Evolutionary conservation across 2,113 vertebrate genomes (phyloP).

Genomic region (Rhinichthys klamathensis): DNA sequence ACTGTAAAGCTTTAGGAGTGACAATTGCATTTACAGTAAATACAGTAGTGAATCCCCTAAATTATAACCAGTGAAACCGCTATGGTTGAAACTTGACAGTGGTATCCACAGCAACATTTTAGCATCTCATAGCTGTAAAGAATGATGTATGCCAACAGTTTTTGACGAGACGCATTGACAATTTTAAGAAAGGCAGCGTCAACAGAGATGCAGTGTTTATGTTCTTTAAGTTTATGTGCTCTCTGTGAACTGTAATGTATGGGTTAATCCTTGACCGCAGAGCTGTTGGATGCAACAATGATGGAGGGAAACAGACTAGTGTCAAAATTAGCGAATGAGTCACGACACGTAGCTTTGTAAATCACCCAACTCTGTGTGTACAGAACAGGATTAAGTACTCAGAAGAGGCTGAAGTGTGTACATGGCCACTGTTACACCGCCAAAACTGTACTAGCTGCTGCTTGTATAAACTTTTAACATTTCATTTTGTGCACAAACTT

Average conservation of each 20-base stretch:
- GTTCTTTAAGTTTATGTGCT: constrained; percentile 10
- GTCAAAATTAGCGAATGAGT: constrained; percentile 32
- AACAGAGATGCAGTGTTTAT: constrained; percentile 25
- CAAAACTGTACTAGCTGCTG: neutral
- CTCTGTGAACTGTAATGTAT: constrained; percentile 18
- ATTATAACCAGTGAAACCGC: neutral
- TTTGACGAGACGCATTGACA: neutral
- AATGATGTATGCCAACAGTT: neutral
- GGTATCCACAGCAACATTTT: neutral
- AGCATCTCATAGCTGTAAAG: neutral
- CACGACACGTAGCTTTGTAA: neutral
- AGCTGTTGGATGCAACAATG: constrained; percentile 6
- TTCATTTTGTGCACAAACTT: neutral
- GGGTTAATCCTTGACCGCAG: neutral
- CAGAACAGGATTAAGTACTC: constrained; percentile 23
- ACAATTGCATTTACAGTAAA: neutral
- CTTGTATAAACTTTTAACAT: neutral
- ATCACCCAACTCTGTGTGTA: neutral
- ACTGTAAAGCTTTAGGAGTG: neutral
- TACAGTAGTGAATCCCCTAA: neutral
- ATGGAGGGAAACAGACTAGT: constrained; percentile 13
- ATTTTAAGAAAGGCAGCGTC: neutral
- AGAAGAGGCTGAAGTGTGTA: constrained; percentile 16
- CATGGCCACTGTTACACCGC: neutral
- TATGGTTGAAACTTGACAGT: neutral